Evolutionary conservation across 1,140 invertebrate genomes (phyloP), one percentile per base, ranked within the genome.

Genomic region (Stegodyphus dumicola): DNA sequence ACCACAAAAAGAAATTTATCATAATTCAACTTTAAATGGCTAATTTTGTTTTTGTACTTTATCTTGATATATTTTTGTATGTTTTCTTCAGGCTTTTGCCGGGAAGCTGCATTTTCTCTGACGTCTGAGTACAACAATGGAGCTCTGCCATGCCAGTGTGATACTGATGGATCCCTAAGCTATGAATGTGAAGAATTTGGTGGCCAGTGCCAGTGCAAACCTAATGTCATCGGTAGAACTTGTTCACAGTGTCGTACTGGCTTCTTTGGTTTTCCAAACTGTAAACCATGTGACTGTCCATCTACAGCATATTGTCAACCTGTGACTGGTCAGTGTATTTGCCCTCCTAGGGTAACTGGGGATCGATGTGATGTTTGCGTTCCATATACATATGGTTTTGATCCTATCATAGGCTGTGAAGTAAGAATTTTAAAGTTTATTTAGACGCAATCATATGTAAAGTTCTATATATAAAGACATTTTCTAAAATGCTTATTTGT

Each of bases 251-350:
- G 98, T 90, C 93, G 94, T 86, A 96, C 96, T 10, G 98, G 97
- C 1, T 99, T 94, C 90, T 99, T 94, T 89, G 97, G 97, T 1
- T 99, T 99, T 89, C 99, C 99, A 0, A 94, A 98, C 88, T 99
- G 98, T 90, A 94, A 93, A 88, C 93, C 94, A 0, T 98, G 97
- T 88, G 93, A 95, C 78, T 98, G 97, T 90, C 96, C 96, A 0
- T 93, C 93, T 0, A 94, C 93, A 1, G 95, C 96, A 3, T 92
- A 94, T 77, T 98, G 96, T 88, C 95, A 97, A 88, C 83, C 79
- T 53, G 69, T 69, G 13, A 87, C 87, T 51, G 86, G 87, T 10
- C 78, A 83, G 53, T 88, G 87, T 49, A 87, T 88, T 13, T 83
- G 83, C 89, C 85, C 86, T 92, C 84, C 94, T 3, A 93, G 94